These are phyloP conservation scores for Hepsetus odoe DNA, from an alignment of 2,113 vertebrate genomes.

Conservation along the genomic window DNA sequence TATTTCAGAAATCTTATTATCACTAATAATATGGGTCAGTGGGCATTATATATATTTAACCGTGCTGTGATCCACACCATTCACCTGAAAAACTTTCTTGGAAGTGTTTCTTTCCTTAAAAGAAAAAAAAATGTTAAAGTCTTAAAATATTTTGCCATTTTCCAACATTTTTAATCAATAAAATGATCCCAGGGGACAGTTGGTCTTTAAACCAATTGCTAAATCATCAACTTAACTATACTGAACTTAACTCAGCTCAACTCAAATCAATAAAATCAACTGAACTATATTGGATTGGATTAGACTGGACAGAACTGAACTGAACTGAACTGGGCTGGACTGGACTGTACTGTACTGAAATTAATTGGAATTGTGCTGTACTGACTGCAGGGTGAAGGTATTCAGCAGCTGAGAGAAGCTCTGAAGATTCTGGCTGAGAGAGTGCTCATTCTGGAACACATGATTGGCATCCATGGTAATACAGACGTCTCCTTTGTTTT, in stretches of 20 bases:
- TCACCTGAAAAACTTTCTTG: too few species aligned
- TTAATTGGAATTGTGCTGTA: not conserved
- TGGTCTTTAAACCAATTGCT: too few species aligned
- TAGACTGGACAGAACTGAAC: not conserved
- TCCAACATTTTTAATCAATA: too few species aligned
- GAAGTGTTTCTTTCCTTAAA: too few species aligned
- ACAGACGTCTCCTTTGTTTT: slow-evolving; percentile 51
- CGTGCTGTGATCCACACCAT: too few species aligned
- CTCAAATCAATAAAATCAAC: too few species aligned
- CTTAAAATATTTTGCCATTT: too few species aligned
- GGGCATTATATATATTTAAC: not conserved
- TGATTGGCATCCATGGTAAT: slow-evolving; percentile 93
- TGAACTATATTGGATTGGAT: too few species aligned
- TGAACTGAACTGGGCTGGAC: not conserved
- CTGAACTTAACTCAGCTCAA: too few species aligned
- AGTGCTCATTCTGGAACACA: slow-evolving; percentile 95
- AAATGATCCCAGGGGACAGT: too few species aligned
- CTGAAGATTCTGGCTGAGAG: slow-evolving; percentile 97
- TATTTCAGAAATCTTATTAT: not conserved
- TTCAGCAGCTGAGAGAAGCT: slow-evolving; percentile 95
- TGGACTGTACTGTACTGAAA: not conserved
- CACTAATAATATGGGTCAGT: not conserved
- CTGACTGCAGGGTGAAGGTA: slow-evolving; percentile 67
- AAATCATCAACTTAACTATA: too few species aligned
- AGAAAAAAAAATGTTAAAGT: too few species aligned